phyloP scores from a whole-genome alignment of 2,113 vertebrate species.

The Dissostichus mawsoni region DNA sequence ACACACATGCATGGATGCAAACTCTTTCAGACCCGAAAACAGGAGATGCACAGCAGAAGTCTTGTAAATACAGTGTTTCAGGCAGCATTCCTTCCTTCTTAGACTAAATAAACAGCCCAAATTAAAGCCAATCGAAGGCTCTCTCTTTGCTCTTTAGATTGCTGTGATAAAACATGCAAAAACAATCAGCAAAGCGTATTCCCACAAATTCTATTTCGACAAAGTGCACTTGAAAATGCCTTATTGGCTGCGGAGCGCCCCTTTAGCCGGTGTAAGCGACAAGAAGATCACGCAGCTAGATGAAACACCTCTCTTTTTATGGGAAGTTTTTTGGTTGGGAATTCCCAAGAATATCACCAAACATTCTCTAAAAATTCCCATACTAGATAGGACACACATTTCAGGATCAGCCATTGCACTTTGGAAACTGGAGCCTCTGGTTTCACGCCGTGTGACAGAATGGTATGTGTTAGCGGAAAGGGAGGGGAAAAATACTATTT shows the following conservation, averaged over 20 bases:
- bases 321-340: slow-evolving; percentile 49
- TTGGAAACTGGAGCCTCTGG: slow-evolving; percentile 32
- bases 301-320: slow-evolving; percentile 57
- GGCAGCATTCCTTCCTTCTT: slow-evolving; percentile 68
- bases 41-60: slow-evolving; percentile 60
- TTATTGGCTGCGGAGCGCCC: slow-evolving; percentile 26
- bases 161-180: slow-evolving; percentile 72
- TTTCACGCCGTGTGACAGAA: slow-evolving; percentile 23
- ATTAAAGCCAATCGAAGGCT: slow-evolving; percentile 61
- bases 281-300: slow-evolving; percentile 32
- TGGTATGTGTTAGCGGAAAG: not conserved
- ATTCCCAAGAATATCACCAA: slow-evolving; percentile 60
- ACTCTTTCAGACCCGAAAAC: slow-evolving; percentile 24
- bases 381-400: slow-evolving; percentile 11
- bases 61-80: slow-evolving; percentile 73
- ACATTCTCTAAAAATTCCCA: slow-evolving; percentile 20
- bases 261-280: slow-evolving; percentile 24
- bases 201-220: slow-evolving; percentile 69
- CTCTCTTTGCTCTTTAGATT: slow-evolving; percentile 64
- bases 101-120: slow-evolving; percentile 80
- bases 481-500: not conserved
- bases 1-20: slow-evolving; percentile 39
- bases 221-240: slow-evolving; percentile 62
- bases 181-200: slow-evolving; percentile 71
- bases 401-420: slow-evolving; percentile 8